Base-by-base conservation (phyloP, 2,888 invertebrate genomes). In the Ceramica pisi region DNA sequence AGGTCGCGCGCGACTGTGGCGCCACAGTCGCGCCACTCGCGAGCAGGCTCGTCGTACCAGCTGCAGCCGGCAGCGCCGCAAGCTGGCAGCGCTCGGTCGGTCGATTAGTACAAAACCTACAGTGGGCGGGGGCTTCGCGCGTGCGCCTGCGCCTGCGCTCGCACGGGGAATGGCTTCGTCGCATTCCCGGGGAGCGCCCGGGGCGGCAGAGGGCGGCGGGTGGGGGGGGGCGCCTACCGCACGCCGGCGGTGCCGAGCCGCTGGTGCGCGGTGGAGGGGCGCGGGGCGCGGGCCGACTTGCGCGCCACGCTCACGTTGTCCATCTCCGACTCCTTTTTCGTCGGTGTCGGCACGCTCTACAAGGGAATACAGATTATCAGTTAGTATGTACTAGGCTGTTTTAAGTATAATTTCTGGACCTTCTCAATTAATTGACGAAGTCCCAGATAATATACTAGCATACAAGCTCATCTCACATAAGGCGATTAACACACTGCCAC, bases 171-270 rank as follows among this genome's bases (percentile, higher is more conserved):
- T 46, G 46, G 1, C 46, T 19, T 14, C 19, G 19, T 19, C 19
- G 46, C 46, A 46, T 19, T 19, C 55, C 16, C 19, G 63, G 16
- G 9, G 38, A 10, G 38, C 38, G 23, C 46, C 46, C 16, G 57
- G 23, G 23, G 41, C 23, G 23, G 51, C 19, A n/a, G 21, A 21
- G 44, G 14, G 19, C 31, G 10, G 31, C 1, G 31, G 21, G 21
- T 14, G 12, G 44, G 21, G 8, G 12, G 19, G n/a, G 31, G 26
- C 23, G 75, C 81, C 90, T 92, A 91, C 87, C 92, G 90, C 81
- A 87, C 92, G 83, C 91, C 92, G 73, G 93, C 91, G 59, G 93
- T 91, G 88, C 90, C 91, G 62, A 92, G 91, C 73, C 89, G 91
- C 84, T 90, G 92, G 70, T 82, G 84, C 67, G 84, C 84, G 5